A percentile compares a stretch with the other conserved stretches of the same genome.
Evolutionary conservation across 2,113 vertebrate genomes (phyloP).

Genomic region (Dunckerocampus dactyliophorus): DNA sequence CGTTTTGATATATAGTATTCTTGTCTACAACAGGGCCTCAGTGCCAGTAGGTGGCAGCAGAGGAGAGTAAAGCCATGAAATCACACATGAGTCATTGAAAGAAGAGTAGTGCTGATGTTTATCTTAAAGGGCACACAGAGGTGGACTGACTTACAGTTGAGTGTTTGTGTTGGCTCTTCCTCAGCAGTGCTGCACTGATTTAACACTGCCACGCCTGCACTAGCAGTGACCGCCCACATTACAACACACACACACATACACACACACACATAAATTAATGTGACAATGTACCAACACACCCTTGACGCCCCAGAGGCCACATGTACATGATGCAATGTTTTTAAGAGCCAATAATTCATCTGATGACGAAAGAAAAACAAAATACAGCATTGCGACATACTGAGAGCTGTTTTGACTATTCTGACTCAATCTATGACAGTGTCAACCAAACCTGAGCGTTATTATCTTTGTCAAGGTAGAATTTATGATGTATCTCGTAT

Average conservation of each 20-base stretch:
- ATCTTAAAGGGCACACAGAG: slow-evolving; percentile 1
- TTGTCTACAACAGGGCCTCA: too few species aligned
- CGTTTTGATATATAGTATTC: too few species aligned
- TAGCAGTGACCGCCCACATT: slow-evolving; percentile 42
- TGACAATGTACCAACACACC: slow-evolving; percentile 4
- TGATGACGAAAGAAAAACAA: too few species aligned
- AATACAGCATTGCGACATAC: too few species aligned
- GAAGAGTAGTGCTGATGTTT: background rate
- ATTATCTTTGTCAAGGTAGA: too few species aligned
- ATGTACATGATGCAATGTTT: too few species aligned
- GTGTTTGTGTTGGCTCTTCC: slow-evolving; percentile 46
- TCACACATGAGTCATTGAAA: background rate
- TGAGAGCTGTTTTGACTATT: too few species aligned
- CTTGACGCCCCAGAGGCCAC: too few species aligned
- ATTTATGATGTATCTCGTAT: too few species aligned
- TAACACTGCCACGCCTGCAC: slow-evolving; percentile 57
- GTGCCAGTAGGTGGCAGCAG: slow-evolving; percentile 1
- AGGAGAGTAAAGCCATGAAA: slow-evolving; percentile 11
- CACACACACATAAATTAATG: slow-evolving; percentile 35
- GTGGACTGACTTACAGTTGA: slow-evolving; percentile 62
- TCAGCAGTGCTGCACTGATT: slow-evolving; percentile 60
- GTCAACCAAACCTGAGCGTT: too few species aligned
- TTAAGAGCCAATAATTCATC: too few species aligned
- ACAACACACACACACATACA: slow-evolving; percentile 5
- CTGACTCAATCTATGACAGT: too few species aligned